Evolutionary conservation across 2,113 vertebrate species (phyloP).

Genomic region (Ailurus styani): DNA sequence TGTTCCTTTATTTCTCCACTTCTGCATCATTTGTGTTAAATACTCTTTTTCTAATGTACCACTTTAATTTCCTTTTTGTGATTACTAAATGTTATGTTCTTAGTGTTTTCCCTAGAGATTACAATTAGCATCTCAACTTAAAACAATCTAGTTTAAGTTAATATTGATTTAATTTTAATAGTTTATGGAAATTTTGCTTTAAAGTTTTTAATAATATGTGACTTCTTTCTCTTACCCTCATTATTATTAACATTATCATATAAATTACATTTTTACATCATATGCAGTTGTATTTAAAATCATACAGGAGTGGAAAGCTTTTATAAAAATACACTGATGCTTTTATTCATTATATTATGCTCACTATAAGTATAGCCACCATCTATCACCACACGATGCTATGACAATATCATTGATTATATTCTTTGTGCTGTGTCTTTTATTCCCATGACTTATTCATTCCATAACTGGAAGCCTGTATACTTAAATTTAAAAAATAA

Average conservation of each 20-base stretch:
- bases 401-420: background rate
- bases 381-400: background rate
- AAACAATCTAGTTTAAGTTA: background rate
- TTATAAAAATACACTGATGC: background rate
- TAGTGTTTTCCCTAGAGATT: background rate
- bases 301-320: background rate
- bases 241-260: background rate
- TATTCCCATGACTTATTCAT: background rate
- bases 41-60: background rate
- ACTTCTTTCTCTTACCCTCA: background rate
- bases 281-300: background rate
- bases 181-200: background rate
- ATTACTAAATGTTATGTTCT: background rate
- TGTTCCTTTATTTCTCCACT: background rate
- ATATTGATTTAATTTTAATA: background rate
- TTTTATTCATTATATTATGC: background rate
- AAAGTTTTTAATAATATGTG: background rate
- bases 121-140: background rate
- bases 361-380: background rate
- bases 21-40: background rate
- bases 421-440: background rate
- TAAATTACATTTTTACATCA: background rate
- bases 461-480: background rate
- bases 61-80: background rate
- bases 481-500: background rate